These are phyloP conservation scores for Dermatophagoides farinae DNA, from an alignment of 1,140 invertebrate species.

Conservation along the genomic window DNA sequence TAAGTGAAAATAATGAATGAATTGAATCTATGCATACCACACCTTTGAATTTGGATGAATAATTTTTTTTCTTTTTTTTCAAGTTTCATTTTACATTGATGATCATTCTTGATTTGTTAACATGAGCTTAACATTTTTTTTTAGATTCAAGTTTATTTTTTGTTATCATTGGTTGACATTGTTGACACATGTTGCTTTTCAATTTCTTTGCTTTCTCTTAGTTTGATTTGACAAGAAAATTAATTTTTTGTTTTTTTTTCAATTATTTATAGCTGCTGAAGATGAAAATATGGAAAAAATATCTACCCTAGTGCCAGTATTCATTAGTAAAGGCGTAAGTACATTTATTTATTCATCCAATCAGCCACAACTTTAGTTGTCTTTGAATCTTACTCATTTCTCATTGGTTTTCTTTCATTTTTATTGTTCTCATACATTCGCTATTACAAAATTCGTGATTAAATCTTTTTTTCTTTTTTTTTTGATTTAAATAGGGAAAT, in stretches of 20 bases:
- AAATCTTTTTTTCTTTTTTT: neutral
- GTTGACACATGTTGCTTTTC: too few relatives aligned
- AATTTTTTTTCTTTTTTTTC: too few relatives aligned
- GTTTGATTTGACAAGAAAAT: neutral
- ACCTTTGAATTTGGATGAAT: too few relatives aligned
- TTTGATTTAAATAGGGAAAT: too few relatives aligned
- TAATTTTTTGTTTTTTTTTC: neutral
- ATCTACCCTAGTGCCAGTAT: neutral
- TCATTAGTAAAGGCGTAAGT: slow-evolving; percentile 6
- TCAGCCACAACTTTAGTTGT: neutral
- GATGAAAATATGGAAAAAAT: neutral
- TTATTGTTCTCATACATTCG: neutral
- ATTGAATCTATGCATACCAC: too few relatives aligned
- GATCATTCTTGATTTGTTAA: too few relatives aligned
- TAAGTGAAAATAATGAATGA: too few relatives aligned
- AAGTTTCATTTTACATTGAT: too few relatives aligned
- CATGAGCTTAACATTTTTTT: too few relatives aligned
- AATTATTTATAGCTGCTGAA: neutral
- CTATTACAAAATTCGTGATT: neutral
- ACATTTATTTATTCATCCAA: neutral
- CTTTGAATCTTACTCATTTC: neutral
- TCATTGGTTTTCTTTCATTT: neutral
- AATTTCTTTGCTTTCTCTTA: too few relatives aligned
- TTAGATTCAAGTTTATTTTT: too few relatives aligned
- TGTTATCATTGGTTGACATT: too few relatives aligned